A percentile compares a stretch with the other conserved stretches of the same genome.
phyloP scores from a whole-genome alignment of 2,113 vertebrate species.

The Helogale parvula region DNA sequence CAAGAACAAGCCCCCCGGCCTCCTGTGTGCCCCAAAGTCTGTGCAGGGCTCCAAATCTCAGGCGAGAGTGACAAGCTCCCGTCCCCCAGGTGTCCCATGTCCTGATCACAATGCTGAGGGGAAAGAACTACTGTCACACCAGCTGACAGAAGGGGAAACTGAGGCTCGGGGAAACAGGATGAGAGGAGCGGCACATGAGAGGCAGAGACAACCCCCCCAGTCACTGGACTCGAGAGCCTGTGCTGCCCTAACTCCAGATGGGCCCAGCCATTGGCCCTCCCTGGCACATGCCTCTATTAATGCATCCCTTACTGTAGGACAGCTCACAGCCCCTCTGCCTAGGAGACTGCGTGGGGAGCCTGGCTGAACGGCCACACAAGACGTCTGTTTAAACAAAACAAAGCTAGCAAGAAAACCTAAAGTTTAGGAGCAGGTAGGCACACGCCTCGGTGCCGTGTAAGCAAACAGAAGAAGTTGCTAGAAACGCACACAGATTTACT shows the following conservation, averaged over 20 bases:
- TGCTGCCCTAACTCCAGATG: not conserved
- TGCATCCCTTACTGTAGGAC: not conserved
- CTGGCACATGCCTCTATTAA: not conserved
- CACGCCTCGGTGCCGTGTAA: rapidly evolving
- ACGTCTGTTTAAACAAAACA: not conserved
- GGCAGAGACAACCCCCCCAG: too few relatives aligned
- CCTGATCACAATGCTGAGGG: not conserved
- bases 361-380: not conserved
- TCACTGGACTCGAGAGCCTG: not conserved
- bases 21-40: rapidly evolving
- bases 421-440: not conserved
- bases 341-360: not conserved
- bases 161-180: not conserved
- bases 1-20: not conserved
- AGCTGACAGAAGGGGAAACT: not conserved
- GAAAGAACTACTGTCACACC: not conserved
- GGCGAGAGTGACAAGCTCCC: not conserved
- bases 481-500: rapidly evolving
- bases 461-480: rapidly evolving
- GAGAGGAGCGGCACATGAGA: not conserved
- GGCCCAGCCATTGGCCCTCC: not conserved
- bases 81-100: not conserved
- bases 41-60: not conserved
- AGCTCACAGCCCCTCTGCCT: not conserved
- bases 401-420: not conserved